phyloP scores from a whole-genome alignment of 1,140 invertebrate genomes.

The Drosophila rhopaloa region DNA sequence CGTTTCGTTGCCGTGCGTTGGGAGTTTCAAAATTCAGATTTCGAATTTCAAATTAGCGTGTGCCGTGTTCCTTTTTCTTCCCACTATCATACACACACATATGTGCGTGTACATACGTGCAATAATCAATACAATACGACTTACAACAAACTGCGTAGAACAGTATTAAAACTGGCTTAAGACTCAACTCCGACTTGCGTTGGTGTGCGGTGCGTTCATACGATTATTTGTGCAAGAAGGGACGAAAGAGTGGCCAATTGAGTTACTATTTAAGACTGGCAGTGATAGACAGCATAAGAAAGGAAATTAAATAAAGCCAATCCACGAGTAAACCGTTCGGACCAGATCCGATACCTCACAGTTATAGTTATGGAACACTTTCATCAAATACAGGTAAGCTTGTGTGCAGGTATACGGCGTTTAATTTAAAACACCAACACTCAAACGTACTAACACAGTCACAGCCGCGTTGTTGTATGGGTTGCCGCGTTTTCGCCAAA shows the following conservation, averaged over 20 bases:
- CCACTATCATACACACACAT: constrained; percentile 30
- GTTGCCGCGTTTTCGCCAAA: constrained; percentile 38
- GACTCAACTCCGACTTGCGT: constrained; percentile 35
- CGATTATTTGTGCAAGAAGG: constrained; percentile 41
- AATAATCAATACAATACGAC: constrained; percentile 70
- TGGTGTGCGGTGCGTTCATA: constrained; percentile 32
- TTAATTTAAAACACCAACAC: constrained; percentile 33
- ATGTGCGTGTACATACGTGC: constrained; percentile 42
- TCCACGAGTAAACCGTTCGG: constrained; percentile 13
- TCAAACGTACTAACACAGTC: constrained; percentile 1
- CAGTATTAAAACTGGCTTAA: constrained; percentile 55
- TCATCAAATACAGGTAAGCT: constrained; percentile 84
- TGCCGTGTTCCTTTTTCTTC: constrained; percentile 28
- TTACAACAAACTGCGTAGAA: constrained; percentile 57
- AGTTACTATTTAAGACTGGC: constrained; percentile 8
- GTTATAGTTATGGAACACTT: constrained; percentile 76
- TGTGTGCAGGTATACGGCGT: constrained; percentile 45
- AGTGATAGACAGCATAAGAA: constrained; percentile 7
- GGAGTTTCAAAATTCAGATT: constrained; percentile 20
- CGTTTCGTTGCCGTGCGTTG: constrained; percentile 39
- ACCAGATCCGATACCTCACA: constrained; percentile 26
- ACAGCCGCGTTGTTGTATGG: constrained; percentile 9
- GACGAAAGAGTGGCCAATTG: background rate
- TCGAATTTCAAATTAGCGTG: constrained; percentile 40
- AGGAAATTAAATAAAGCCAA: constrained; percentile 3